Evolutionary conservation across 2,888 invertebrate species (phyloP).

Genomic region (Scaeva pyrastri): DNA sequence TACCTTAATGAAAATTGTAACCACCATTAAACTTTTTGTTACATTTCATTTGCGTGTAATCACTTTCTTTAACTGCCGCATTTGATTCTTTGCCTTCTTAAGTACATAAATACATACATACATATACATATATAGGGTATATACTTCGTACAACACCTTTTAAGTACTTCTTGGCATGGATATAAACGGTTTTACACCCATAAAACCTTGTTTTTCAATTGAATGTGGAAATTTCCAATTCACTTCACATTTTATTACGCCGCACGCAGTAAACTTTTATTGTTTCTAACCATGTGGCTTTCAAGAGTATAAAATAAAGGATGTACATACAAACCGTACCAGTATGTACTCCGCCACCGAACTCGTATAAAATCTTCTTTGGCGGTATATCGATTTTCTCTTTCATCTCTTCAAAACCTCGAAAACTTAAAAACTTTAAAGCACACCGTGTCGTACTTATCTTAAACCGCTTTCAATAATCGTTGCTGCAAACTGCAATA

Average conservation of each 20-base stretch:
- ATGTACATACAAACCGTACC: too few relatives aligned
- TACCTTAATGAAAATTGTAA: background rate
- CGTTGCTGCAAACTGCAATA: conserved; percentile 4
- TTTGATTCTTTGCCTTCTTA: conserved; percentile 4
- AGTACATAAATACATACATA: background rate
- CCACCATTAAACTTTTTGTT: conserved; percentile 15
- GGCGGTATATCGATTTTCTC: conserved; percentile 53
- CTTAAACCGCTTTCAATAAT: background rate
- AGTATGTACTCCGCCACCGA: too few relatives aligned
- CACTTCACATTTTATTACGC: conserved; percentile 68
- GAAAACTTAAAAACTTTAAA: conserved; percentile 37
- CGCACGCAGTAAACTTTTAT: conserved; percentile 72
- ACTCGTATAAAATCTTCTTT: background rate
- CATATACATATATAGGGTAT: background rate
- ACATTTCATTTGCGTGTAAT: conserved; percentile 19
- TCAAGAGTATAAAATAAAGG: background rate
- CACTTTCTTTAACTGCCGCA: conserved; percentile 14
- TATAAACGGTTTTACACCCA: conserved; percentile 65
- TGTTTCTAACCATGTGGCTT: conserved; percentile 30
- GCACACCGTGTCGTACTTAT: background rate
- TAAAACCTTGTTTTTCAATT: conserved; percentile 69
- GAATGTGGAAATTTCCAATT: conserved; percentile 73
- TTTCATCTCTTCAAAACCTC: conserved; percentile 43
- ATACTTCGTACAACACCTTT: conserved; percentile 50
- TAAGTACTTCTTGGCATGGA: conserved; percentile 34